phyloP scores from a whole-genome alignment of 2,888 invertebrate genomes.

The Hipparchia sbordonii region DNA sequence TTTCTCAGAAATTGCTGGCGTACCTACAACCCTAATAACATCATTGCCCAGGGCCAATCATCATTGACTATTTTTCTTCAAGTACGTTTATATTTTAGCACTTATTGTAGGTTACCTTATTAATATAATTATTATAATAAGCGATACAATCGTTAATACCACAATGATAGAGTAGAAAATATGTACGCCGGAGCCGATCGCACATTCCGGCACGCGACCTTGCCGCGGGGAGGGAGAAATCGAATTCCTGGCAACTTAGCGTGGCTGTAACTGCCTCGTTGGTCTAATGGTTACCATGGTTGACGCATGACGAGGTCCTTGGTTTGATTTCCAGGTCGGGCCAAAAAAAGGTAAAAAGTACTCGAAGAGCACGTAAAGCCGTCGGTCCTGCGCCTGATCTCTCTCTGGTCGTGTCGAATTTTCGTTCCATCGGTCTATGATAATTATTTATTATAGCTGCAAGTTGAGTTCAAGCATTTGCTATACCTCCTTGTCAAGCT shows the following conservation, averaged over 20 bases:
- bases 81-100: background rate
- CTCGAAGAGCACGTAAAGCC: no score
- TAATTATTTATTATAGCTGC: background rate
- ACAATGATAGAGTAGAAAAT: background rate
- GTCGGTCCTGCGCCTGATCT: no score
- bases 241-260: constrained; percentile 3
- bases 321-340: no score
- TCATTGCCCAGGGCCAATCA: background rate
- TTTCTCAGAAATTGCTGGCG: no score
- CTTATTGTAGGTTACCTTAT: background rate
- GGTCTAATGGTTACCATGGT: no score
- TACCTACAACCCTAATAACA: no score
- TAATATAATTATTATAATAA: background rate
- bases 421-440: no score
- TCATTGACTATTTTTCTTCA: background rate
- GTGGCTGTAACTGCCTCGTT: no score
- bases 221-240: constrained; percentile 12
- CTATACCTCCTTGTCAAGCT: background rate
- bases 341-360: no score
- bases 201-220: constrained; percentile 27
- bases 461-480: background rate
- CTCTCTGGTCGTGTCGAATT: no score
- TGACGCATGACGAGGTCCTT: no score
- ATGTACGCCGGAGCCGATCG: constrained; percentile 8
- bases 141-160: background rate